phyloP scores from a whole-genome alignment of 2,888 invertebrate genomes.

The Tachystola acroxantha region DNA sequence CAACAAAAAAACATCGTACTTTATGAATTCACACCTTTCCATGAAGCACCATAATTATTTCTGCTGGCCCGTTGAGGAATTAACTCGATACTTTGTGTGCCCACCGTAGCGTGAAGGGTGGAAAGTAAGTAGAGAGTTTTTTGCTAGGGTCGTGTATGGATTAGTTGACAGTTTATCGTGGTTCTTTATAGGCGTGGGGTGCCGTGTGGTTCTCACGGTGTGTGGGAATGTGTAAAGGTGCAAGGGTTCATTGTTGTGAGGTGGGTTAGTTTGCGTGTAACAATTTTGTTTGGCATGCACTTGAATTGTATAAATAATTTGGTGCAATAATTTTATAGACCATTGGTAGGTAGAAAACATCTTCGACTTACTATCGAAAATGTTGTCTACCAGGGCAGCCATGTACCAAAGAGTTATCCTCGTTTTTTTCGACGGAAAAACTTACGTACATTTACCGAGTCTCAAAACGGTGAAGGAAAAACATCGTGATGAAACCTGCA shows the following conservation, averaged over 20 bases:
- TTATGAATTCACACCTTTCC: conserved; percentile 39
- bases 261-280: conserved; percentile 13
- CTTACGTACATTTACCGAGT: too few relatives aligned
- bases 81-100: conserved; percentile 38
- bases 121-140: conserved; percentile 42
- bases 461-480: too few relatives aligned
- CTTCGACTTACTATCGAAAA: too few relatives aligned
- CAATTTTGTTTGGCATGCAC: conserved; percentile 29
- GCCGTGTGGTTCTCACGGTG: conserved; percentile 61
- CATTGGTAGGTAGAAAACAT: background rate
- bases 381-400: too few relatives aligned
- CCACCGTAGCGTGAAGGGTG: conserved; percentile 40
- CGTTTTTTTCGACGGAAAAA: too few relatives aligned
- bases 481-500: too few relatives aligned
- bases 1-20: conserved; percentile 34
- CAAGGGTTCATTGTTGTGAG: conserved; percentile 50
- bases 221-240: conserved; percentile 73
- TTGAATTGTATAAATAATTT: conserved; percentile 12
- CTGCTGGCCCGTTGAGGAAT: conserved; percentile 20
- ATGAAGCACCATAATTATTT: conserved; percentile 42
- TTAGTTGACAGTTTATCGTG: conserved; percentile 32
- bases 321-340: background rate
- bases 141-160: conserved; percentile 14
- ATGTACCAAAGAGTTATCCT: too few relatives aligned
- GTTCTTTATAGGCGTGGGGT: conserved; percentile 56